phyloP scores from a whole-genome alignment of 2,797 vertebrate genomes.

The Protonibea diacanthus region DNA sequence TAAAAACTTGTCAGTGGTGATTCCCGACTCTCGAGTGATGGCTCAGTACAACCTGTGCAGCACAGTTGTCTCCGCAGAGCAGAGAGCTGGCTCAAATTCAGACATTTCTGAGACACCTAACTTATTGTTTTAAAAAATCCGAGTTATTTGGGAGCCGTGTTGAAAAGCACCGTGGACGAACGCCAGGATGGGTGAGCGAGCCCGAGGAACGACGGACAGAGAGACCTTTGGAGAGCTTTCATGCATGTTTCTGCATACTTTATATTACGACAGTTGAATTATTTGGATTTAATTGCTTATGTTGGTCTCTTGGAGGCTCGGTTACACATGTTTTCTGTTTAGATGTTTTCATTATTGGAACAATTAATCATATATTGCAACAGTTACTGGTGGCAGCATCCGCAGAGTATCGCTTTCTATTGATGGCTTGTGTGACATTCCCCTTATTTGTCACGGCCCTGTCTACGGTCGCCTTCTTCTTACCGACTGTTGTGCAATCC shows the following conservation, averaged over 20 bases:
- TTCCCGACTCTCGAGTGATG: slow-evolving; percentile 6
- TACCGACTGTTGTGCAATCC: background rate
- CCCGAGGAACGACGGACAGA: slow-evolving; percentile 15
- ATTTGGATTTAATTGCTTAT: background rate
- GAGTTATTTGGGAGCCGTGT: slow-evolving; percentile 51
- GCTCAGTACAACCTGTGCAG: slow-evolving; percentile 12
- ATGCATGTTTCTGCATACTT: slow-evolving; percentile 8
- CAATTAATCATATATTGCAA: background rate
- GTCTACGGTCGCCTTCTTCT: background rate
- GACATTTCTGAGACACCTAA: slow-evolving; percentile 35
- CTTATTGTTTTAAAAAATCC: slow-evolving; percentile 48
- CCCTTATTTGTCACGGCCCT: background rate
- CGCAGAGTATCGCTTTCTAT: background rate
- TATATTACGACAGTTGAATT: background rate
- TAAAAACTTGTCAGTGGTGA: slow-evolving; percentile 2
- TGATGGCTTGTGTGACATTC: background rate
- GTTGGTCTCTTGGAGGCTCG: background rate
- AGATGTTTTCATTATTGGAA: background rate
- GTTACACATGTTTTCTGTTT: slow-evolving; percentile 1
- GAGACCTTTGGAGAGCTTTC: background rate
- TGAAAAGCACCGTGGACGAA: slow-evolving; percentile 25
- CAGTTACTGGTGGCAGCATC: background rate
- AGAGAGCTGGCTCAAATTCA: slow-evolving; percentile 22
- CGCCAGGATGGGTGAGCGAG: slow-evolving; percentile 25
- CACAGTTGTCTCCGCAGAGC: background rate